phyloP scores from a whole-genome alignment of 2,113 vertebrate genomes.

The Austrofundulus limnaeus region DNA sequence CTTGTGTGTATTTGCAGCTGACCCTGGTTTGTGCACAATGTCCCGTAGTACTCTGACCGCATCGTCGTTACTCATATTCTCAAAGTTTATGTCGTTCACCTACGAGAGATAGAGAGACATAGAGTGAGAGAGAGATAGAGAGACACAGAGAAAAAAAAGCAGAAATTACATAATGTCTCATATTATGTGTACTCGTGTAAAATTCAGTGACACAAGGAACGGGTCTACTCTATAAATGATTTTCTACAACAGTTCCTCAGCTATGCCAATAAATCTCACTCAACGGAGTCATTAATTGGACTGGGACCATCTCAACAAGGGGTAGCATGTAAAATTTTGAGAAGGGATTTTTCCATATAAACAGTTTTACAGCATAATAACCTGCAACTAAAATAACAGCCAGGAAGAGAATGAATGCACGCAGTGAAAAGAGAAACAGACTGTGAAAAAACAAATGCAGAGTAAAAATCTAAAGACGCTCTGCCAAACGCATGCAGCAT shows the following conservation, averaged over 20 bases:
- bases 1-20: slow-evolving; percentile 37
- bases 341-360: not conserved
- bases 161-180: not conserved
- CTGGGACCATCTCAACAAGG: slow-evolving; percentile 9
- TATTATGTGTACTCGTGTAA: not conserved
- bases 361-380: slow-evolving; percentile 1
- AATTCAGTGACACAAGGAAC: slow-evolving; percentile 1
- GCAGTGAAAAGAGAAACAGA: not conserved
- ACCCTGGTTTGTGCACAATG: slow-evolving; percentile 98
- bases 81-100: slow-evolving; percentile 98
- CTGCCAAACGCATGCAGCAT: not conserved
- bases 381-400: not conserved
- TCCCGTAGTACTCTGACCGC: slow-evolving; percentile 94
- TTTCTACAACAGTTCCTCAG: slow-evolving; percentile 1
- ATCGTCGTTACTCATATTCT: slow-evolving; percentile 99
- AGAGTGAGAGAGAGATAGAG: too few relatives aligned
- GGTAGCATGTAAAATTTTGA: not conserved
- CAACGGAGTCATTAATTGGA: slow-evolving; percentile 3
- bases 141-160: not conserved
- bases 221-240: not conserved
- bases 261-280: slow-evolving; percentile 6
- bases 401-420: not conserved
- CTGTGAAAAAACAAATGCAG: not conserved
- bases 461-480: not conserved
- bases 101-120: too few relatives aligned